Evolutionary conservation across 2,888 invertebrate genomes (phyloP).

Genomic region (Pseudanteris insignis): DNA sequence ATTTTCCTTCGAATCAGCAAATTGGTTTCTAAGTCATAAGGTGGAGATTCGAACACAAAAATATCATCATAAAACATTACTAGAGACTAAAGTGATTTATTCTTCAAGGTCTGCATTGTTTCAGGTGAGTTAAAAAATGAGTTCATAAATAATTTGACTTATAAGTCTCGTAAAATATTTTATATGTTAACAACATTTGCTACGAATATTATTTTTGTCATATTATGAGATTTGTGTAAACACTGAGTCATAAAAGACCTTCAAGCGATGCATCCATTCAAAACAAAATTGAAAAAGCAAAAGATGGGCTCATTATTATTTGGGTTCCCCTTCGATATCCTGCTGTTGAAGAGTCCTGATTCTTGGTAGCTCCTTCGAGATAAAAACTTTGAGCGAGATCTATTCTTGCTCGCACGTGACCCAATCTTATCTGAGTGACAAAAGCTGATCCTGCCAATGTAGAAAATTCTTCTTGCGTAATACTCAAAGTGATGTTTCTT

Average conservation of each 20-base stretch:
- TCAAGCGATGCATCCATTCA: constrained; percentile 14
- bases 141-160: constrained; percentile 1
- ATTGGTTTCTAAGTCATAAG: constrained; percentile 48
- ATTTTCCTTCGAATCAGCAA: constrained; percentile 49
- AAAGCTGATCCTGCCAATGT: constrained; percentile 48
- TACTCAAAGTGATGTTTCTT: constrained; percentile 41
- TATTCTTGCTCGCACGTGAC: constrained; percentile 53
- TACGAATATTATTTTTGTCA: constrained; percentile 1
- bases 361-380: constrained; percentile 30
- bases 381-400: constrained; percentile 31
- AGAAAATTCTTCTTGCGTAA: constrained; percentile 44
- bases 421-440: constrained; percentile 43
- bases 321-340: constrained; percentile 28
- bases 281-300: constrained; percentile 22
- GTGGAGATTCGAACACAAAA: constrained; percentile 48
- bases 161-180: not conserved
- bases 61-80: constrained; percentile 48
- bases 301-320: constrained; percentile 40
- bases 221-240: constrained; percentile 15
- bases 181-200: not conserved
- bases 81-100: constrained; percentile 48
- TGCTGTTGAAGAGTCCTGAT: constrained; percentile 35
- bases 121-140: constrained; percentile 51
- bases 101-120: constrained; percentile 49
- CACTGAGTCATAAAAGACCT: constrained; percentile 11